Percentiles rank a stretch among this genome's conserved stretches.
phyloP scores from a whole-genome alignment of 2,797 vertebrate species.

The Cyprinodon diabolis region DNA sequence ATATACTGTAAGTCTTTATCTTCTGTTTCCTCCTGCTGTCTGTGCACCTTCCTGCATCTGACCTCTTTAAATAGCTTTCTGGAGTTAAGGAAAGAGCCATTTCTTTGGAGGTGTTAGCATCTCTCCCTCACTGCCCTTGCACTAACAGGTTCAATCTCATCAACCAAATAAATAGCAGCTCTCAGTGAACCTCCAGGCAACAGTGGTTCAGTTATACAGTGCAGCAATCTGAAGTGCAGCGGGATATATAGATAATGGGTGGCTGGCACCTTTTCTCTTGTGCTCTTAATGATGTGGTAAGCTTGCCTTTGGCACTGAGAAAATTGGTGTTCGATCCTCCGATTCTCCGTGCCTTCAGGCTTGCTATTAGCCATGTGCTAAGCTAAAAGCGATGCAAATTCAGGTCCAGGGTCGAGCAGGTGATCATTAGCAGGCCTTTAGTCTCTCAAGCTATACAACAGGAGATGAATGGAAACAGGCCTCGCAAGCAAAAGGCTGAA shows the following conservation, averaged over 20 bases:
- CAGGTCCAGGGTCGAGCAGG: conserved; percentile 62
- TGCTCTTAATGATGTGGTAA: conserved; percentile 65
- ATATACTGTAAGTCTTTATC: conserved; percentile 2
- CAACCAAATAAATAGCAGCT: conserved; percentile 76
- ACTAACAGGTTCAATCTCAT: conserved; percentile 65
- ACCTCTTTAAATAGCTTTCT: conserved; percentile 46
- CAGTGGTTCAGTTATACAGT: conserved; percentile 46
- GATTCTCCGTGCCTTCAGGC: conserved; percentile 59
- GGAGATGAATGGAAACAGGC: conserved; percentile 67
- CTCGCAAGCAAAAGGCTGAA: conserved; percentile 55
- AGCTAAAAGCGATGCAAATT: conserved; percentile 81
- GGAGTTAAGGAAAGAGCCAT: conserved; percentile 29
- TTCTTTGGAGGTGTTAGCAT: conserved; percentile 36
- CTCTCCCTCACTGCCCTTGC: conserved; percentile 33
- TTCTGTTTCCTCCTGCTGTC: conserved; percentile 48
- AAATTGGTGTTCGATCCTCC: conserved; percentile 78
- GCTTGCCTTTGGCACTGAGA: conserved; percentile 61
- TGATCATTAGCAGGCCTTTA: conserved; percentile 70
- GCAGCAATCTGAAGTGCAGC: conserved; percentile 31
- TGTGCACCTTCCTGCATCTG: conserved; percentile 39
- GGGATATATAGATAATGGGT: conserved; percentile 49
- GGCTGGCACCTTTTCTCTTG: conserved; percentile 47
- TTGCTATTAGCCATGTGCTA: conserved; percentile 76
- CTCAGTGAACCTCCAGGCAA: conserved; percentile 53
- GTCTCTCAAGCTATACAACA: conserved; percentile 76